Evolutionary conservation across 2,113 vertebrate genomes (phyloP).

Genomic region (Ctenodactylus gundi): DNA sequence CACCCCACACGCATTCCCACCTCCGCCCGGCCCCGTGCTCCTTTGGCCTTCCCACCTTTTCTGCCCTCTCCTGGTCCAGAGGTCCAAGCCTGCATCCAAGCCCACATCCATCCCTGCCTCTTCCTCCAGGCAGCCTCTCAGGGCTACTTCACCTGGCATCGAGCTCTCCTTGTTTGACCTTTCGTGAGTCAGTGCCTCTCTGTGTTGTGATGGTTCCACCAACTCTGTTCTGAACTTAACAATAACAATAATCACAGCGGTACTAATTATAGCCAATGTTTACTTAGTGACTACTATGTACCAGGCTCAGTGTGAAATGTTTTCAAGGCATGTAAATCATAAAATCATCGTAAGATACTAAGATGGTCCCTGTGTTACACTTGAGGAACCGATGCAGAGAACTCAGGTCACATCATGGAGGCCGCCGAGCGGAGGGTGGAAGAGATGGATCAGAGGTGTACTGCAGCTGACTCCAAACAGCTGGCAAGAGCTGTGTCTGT

Average conservation of each 20-base stretch:
- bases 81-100: neutral
- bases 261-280: accelerated
- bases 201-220: neutral
- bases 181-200: neutral
- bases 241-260: neutral
- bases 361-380: neutral
- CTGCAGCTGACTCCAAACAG: accelerated
- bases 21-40: too few relatives aligned
- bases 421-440: neutral
- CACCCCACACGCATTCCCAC: too few relatives aligned
- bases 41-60: neutral
- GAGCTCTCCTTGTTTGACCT: neutral
- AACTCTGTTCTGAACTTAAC: neutral
- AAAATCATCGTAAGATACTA: neutral
- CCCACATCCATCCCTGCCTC: neutral
- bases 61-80: neutral
- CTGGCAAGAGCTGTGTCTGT: accelerated
- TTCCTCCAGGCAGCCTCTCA: slow-evolving; percentile 12
- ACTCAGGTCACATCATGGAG: neutral
- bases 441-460: neutral
- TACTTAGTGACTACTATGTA: neutral
- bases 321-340: neutral
- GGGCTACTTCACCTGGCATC: neutral
- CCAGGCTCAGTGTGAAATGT: neutral
- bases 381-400: neutral